Conservation (phyloP, 2,797 vertebrate species). For the Xenops minutus region DNA sequence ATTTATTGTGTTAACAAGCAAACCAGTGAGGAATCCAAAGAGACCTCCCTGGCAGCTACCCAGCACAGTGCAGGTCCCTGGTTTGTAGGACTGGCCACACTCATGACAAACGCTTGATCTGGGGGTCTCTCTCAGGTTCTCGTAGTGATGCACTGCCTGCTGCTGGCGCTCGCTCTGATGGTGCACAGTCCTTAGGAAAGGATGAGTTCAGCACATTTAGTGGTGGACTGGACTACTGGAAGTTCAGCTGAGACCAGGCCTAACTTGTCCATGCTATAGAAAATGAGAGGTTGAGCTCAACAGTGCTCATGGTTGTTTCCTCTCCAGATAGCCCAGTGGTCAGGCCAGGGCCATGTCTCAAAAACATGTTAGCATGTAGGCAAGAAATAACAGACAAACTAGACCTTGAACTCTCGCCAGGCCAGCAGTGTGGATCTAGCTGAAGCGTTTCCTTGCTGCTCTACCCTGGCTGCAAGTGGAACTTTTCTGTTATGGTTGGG, state of each 20-base stretch:
- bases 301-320: background rate
- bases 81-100: accelerated
- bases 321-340: background rate
- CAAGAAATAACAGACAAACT: background rate
- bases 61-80: background rate
- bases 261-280: background rate
- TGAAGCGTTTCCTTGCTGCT: background rate
- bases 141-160: background rate
- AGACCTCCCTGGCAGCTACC: background rate
- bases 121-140: background rate
- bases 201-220: background rate
- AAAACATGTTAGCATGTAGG: background rate
- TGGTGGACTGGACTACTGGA: background rate
- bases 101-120: background rate
- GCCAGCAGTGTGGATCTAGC: background rate
- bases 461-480: background rate
- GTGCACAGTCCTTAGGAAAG: background rate
- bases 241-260: background rate
- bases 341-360: background rate
- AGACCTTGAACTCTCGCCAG: background rate
- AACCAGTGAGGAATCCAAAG: background rate
- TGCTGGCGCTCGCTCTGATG: background rate
- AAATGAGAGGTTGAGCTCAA: background rate
- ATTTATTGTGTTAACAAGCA: background rate
- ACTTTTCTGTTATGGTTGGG: background rate